Conservation (phyloP, 2,797 vertebrate genomes). For the Danio jaintianensis region DNA sequence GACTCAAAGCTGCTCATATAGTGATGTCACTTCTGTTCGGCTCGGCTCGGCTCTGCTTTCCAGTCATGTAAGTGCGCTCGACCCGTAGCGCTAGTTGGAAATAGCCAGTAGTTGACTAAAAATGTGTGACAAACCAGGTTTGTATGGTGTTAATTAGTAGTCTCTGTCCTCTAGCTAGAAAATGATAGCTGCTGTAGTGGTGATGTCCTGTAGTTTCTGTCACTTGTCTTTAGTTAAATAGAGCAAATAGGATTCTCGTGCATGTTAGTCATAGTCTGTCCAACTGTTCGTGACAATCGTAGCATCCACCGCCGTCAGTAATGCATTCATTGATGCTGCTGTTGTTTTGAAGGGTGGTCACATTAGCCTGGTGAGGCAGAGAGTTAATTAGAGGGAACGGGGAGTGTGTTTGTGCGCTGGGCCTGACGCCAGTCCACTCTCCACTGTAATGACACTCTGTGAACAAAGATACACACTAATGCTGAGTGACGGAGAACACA, state of each 20-base stretch:
- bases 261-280: slow-evolving; percentile 20
- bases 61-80: slow-evolving; percentile 79
- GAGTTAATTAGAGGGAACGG: slow-evolving; percentile 56
- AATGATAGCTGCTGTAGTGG: slow-evolving; percentile 25
- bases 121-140: slow-evolving; percentile 16
- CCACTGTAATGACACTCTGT: slow-evolving; percentile 27
- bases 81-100: slow-evolving; percentile 5
- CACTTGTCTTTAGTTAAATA: slow-evolving; percentile 18
- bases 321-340: slow-evolving; percentile 35
- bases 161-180: not conserved
- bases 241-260: slow-evolving; percentile 3
- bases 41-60: slow-evolving; percentile 67
- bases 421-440: slow-evolving; percentile 50
- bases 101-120: slow-evolving; percentile 11
- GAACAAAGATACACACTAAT: slow-evolving; percentile 42
- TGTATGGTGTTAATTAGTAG: slow-evolving; percentile 5
- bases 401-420: slow-evolving; percentile 51
- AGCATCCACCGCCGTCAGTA: slow-evolving; percentile 1
- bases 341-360: slow-evolving; percentile 57
- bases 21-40: slow-evolving; percentile 77
- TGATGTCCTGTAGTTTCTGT: slow-evolving; percentile 16
- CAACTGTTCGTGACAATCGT: slow-evolving; percentile 23
- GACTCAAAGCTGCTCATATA: slow-evolving; percentile 83
- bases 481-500: slow-evolving; percentile 23
- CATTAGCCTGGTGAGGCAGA: slow-evolving; percentile 35